Evolutionary conservation across 2,888 invertebrate genomes (phyloP), one percentile per base, ranked within the genome.

Genomic region (Apodemia mormo): DNA sequence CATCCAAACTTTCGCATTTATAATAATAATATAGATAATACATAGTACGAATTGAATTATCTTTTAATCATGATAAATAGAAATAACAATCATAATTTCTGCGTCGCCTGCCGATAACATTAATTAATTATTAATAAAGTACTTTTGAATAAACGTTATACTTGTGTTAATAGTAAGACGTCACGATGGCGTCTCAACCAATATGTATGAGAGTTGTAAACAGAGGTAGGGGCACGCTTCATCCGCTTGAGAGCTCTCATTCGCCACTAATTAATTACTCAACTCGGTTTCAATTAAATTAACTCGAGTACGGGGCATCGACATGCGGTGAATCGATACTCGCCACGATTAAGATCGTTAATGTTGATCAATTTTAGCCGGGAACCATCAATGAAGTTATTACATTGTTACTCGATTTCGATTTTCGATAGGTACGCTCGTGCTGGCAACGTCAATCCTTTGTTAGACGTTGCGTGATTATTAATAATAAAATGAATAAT

Each of bases 281-380:
- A 86, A 91, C 90, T 92, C 88, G 84, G 87, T 90, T 89, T 92
- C 90, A 92, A 92, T 93, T 90, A 89, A 91, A 90, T 92, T 90
- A 90, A 88, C 88, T 89, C 85, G 85, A 83, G 87, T 87, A 85
- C 86, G 86, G 87, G 85, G 85, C 87, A 88, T 89, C 90, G 88
- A 87, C 89, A 88, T 87, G 87, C 88, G 85, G 58, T 54, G 58
- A 64, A 33, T 64, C 88, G 86, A 86, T 87, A 86, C 87, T 54
- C 86, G 88, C 86, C 85, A 81, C 89, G 86, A 91, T 92, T 90
- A 90, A 89, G 86, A 90, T 90, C 87, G 86, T 90, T 89, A 88
- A 87, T 87, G 82, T 82, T 71, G 68, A 71, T 73, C 73, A 71
- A 73, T 71, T 71, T 71, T 67, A 54, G 65, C 67, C 49, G 67